Base-by-base conservation (phyloP, 2,797 vertebrate species). In the Phoxinus dragarum region DNA sequence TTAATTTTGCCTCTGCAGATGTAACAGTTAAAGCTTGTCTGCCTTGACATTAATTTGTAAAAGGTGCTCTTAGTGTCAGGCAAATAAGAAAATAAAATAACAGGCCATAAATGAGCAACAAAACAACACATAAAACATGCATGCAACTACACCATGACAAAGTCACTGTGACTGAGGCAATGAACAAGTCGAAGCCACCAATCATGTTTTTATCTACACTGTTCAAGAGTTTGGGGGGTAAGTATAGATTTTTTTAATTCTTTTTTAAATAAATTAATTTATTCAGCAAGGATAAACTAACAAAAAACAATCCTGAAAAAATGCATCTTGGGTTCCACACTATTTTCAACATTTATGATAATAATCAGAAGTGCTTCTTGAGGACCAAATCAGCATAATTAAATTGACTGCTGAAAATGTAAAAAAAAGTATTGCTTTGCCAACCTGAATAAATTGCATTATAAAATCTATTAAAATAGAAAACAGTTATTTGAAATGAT, bases 191-290 rank as follows among this genome's bases (percentile, higher is more conserved):
- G 0, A 94, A 95, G 94, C 92, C 95, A 97, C 96, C 96, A 96
- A 96, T 98, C 97, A 97, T 97, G 94, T 96, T 97, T 97, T 97
- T 97, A 97, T 96, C 92, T 54, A 23, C 47, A 73, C 16, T 54
- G 47, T 52, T 75, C 4, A 75, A 52, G 17, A 14, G 31, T 36
- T 56, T 52, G 17, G 17, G 17, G 27, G 16, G 27, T 54, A 6
- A 64, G 6, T 14, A 64, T 16, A 1, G 5, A 64, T 6, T 61
- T 11, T 59, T n/a, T 59, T 23, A 3, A 5, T n/a, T 1, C 11
- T 61, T 61, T 61, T 23, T 27, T 4, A 38, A 68, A 68, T 3
- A 68, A 40, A 68, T 38, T 0, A 11, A 68, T 38, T 38, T 4
- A 56, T 76, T 4, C 6, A 38, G 31, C 11, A 16, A 38, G 5